These are phyloP conservation scores for Imbricaverruca yamaguchii DNA, from an alignment of 2,888 invertebrate species.

Conservation along the genomic window DNA sequence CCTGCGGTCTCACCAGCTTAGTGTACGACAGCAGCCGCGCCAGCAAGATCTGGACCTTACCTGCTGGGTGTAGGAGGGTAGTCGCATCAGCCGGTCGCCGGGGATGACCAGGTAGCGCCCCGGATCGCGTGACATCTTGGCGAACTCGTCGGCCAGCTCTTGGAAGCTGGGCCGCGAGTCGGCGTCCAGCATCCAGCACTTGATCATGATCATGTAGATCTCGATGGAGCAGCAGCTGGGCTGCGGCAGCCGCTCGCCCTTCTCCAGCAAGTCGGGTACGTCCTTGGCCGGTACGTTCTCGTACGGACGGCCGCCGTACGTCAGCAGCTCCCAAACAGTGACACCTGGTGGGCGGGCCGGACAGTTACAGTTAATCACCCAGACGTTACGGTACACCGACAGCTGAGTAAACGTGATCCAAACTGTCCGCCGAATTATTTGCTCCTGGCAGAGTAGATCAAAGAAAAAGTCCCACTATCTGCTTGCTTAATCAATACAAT, in stretches of 20 bases:
- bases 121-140: slow-evolving; percentile 92
- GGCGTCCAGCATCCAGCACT: slow-evolving; percentile 96
- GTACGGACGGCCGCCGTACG: slow-evolving; percentile 90
- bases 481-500: too few species aligned
- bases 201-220: slow-evolving; percentile 92
- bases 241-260: slow-evolving; percentile 85
- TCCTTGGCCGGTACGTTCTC: slow-evolving; percentile 84
- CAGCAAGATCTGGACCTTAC: too few species aligned
- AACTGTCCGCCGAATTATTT: too few species aligned
- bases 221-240: slow-evolving; percentile 91
- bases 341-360: slow-evolving; percentile 53
- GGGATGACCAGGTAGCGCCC: slow-evolving; percentile 88
- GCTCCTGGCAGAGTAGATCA: too few species aligned
- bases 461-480: too few species aligned
- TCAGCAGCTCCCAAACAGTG: slow-evolving; percentile 95
- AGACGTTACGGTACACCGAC: too few species aligned
- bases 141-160: slow-evolving; percentile 84
- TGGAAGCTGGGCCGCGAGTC: slow-evolving; percentile 90
- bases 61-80: slow-evolving; percentile 59
- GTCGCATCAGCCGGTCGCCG: slow-evolving; percentile 82
- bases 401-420: too few species aligned
- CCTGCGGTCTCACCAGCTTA: too few species aligned
- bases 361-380: too few species aligned
- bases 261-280: slow-evolving; percentile 86
- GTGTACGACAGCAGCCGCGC: too few species aligned